These are phyloP conservation scores for Xestia ashworthii DNA, from an alignment of 2,888 invertebrate genomes.

Conservation along the genomic window DNA sequence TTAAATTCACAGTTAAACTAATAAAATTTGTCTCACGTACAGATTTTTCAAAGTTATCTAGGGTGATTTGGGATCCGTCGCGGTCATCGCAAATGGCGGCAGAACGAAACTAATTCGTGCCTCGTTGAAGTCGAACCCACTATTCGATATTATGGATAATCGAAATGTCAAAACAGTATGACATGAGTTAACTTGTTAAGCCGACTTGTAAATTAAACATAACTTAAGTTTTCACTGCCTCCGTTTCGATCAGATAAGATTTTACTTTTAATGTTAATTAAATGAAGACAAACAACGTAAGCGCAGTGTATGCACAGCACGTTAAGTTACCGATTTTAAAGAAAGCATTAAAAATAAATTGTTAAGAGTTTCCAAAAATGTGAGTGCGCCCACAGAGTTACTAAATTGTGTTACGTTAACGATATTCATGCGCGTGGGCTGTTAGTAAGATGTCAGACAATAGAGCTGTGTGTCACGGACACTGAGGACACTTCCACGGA, in stretches of 20 bases:
- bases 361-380: constrained; percentile 52
- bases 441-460: constrained; percentile 60
- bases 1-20: constrained; percentile 9
- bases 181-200: constrained; percentile 2
- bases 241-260: constrained; percentile 28
- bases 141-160: constrained; percentile 6
- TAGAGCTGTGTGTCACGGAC: constrained; percentile 65
- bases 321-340: constrained; percentile 33
- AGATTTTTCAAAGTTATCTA: constrained; percentile 20
- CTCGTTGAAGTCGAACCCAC: constrained; percentile 3
- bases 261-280: constrained; percentile 30
- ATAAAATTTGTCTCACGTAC: constrained; percentile 10
- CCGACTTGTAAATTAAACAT: constrained; percentile 11
- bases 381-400: constrained; percentile 48
- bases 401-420: constrained; percentile 55
- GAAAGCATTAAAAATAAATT: constrained; percentile 49
- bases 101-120: constrained; percentile 35
- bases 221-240: constrained; percentile 12
- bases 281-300: constrained; percentile 27
- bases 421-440: constrained; percentile 64
- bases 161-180: constrained; percentile 37
- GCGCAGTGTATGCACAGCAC: constrained; percentile 27
- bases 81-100: constrained; percentile 7
- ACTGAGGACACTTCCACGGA: constrained; percentile 57
- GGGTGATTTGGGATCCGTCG: constrained; percentile 12